Evolutionary conservation across 1,140 invertebrate genomes (phyloP).

Genomic region (Hetaerina americana): DNA sequence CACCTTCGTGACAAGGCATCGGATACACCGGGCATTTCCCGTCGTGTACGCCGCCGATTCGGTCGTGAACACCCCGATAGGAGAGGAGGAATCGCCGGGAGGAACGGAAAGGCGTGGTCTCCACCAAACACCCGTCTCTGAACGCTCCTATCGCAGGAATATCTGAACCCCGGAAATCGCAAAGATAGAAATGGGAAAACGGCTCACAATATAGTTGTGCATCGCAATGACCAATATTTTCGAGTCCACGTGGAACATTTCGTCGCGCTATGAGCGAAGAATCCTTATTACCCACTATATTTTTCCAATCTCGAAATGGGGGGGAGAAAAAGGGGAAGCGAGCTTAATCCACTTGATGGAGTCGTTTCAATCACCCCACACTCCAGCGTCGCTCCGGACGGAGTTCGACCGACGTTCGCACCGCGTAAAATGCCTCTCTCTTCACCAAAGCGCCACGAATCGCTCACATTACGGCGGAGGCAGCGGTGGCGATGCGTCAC

Average conservation of each 20-base stretch:
- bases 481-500: not conserved
- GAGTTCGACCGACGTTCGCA: too few relatives aligned
- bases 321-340: not conserved
- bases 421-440: too few relatives aligned
- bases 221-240: not conserved
- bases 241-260: not conserved
- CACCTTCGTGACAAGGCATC: too few relatives aligned
- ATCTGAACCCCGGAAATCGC: not conserved
- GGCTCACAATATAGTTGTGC: not conserved
- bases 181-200: not conserved
- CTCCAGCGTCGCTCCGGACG: not conserved
- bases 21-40: too few relatives aligned
- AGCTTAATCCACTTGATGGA: not conserved
- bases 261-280: too few relatives aligned
- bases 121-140: not conserved
- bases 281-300: too few relatives aligned
- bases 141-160: not conserved
- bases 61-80: not conserved
- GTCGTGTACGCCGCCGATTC: too few relatives aligned
- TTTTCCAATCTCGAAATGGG: too few relatives aligned
- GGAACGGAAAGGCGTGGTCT: not conserved
- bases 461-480: too few relatives aligned
- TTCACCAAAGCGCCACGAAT: too few relatives aligned
- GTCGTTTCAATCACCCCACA: not conserved
- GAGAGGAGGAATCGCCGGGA: not conserved